phyloP scores from a whole-genome alignment of 2,797 vertebrate species.

The Tamandua tetradactyla region DNA sequence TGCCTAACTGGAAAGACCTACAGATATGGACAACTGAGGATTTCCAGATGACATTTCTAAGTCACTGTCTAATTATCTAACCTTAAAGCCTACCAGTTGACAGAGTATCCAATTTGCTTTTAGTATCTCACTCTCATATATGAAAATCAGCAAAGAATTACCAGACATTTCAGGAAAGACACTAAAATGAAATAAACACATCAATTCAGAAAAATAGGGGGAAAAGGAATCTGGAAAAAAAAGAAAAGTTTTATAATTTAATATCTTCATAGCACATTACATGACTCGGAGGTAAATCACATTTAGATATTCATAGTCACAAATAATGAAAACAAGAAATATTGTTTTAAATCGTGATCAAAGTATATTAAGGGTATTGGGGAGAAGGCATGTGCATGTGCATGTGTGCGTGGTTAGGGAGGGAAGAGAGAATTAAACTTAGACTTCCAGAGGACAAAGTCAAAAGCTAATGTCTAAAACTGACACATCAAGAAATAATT shows the following conservation, averaged over 20 bases:
- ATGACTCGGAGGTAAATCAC: neutral
- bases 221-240: neutral
- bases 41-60: constrained; percentile 27
- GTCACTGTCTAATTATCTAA: neutral
- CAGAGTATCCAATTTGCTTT: neutral
- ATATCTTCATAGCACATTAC: neutral
- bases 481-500: neutral
- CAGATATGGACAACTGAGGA: neutral
- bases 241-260: constrained; percentile 8
- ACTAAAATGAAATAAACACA: neutral
- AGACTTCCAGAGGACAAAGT: neutral
- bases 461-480: neutral
- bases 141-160: constrained; percentile 27
- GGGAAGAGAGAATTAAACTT: neutral
- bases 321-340: neutral
- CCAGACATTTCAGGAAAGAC: constrained; percentile 20
- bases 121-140: constrained; percentile 6
- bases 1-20: neutral
- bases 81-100: neutral
- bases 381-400: neutral
- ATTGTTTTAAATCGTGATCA: constrained; percentile 18
- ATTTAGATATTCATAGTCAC: neutral
- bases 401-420: neutral
- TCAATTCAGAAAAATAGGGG: neutral
- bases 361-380: neutral